phyloP scores from a whole-genome alignment of 2,113 vertebrate genomes.

The Proteles cristata region DNA sequence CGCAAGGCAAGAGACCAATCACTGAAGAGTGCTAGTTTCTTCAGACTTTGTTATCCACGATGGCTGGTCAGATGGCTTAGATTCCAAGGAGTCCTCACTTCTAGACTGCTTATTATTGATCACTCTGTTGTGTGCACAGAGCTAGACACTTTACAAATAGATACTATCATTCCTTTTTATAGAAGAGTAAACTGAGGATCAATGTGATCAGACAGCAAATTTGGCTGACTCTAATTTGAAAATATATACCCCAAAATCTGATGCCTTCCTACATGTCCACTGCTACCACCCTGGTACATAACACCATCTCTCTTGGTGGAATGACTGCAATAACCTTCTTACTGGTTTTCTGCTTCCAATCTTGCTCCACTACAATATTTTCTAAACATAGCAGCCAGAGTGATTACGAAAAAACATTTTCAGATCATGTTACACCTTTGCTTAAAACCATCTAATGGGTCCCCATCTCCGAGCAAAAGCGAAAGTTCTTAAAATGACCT shows the following conservation, averaged over 20 bases:
- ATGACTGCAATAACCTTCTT: not conserved
- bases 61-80: not conserved
- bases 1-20: not conserved
- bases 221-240: not conserved
- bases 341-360: not conserved
- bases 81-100: not conserved
- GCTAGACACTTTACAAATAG: not conserved
- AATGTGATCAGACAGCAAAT: not conserved
- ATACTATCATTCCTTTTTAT: not conserved
- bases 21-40: not conserved
- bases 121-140: not conserved
- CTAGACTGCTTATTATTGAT: not conserved
- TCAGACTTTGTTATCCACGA: not conserved
- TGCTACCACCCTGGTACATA: not conserved
- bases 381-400: constrained; percentile 6
- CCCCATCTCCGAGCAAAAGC: constrained; percentile 1
- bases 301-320: not conserved
- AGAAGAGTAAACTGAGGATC: not conserved
- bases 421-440: not conserved
- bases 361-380: not conserved
- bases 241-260: not conserved
- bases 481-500: constrained; percentile 27
- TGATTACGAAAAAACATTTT: constrained; percentile 10
- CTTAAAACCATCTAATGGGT: constrained; percentile 16
- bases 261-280: not conserved